phyloP scores from a whole-genome alignment of 1,140 invertebrate genomes.

The Medauroidea extradentata region DNA sequence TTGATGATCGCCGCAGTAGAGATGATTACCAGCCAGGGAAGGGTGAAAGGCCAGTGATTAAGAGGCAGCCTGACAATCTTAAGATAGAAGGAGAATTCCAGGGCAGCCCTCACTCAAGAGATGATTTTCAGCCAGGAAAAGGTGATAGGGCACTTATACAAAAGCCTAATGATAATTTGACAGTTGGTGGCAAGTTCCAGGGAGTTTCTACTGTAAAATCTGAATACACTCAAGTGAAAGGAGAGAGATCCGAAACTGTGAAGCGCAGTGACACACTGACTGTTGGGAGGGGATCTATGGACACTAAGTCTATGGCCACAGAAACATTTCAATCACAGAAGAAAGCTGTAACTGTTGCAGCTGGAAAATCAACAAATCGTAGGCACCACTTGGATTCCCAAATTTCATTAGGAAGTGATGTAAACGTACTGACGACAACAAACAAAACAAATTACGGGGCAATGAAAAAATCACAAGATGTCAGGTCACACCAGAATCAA shows the following conservation, averaged over 20 bases:
- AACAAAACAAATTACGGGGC: constrained; percentile 55
- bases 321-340: constrained; percentile 46
- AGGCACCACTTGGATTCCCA: constrained; percentile 58
- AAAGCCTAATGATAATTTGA: constrained; percentile 48
- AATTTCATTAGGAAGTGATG: constrained; percentile 57
- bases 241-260: constrained; percentile 51
- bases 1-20: constrained; percentile 40
- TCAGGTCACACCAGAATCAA: constrained; percentile 6
- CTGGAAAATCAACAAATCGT: constrained; percentile 34
- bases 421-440: constrained; percentile 48
- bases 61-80: constrained; percentile 50
- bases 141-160: constrained; percentile 31
- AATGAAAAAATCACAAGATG: constrained; percentile 15
- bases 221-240: constrained; percentile 43
- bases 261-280: constrained; percentile 51
- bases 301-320: constrained; percentile 46
- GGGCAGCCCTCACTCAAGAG: constrained; percentile 24
- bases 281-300: constrained; percentile 49
- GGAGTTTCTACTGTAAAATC: constrained; percentile 45
- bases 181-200: constrained; percentile 46
- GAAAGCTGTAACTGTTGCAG: constrained; percentile 26
- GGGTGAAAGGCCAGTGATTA: constrained; percentile 15
- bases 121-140: constrained; percentile 36
- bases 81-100: constrained; percentile 51
- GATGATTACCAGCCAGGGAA: constrained; percentile 29